Conservation (phyloP, 1,140 invertebrate species). For the Branchinecta lynchi region DNA sequence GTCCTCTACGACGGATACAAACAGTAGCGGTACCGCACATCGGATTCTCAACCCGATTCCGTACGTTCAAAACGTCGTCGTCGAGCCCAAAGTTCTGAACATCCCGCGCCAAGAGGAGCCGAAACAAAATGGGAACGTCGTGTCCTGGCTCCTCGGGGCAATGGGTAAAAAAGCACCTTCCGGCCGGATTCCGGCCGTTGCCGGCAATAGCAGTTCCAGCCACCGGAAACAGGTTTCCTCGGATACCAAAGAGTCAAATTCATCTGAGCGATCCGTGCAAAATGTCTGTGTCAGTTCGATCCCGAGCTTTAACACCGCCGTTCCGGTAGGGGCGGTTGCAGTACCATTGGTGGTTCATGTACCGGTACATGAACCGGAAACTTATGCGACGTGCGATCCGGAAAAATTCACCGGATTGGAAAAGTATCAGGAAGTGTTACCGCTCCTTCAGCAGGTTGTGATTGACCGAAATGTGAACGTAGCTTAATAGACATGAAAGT, state of each 20-base stretch:
- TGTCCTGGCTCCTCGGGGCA: background rate
- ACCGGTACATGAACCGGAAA: background rate
- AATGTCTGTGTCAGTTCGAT: background rate
- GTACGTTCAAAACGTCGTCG: background rate
- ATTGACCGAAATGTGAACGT: background rate
- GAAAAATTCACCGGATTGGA: too few species aligned
- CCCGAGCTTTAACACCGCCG: background rate
- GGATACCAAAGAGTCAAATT: background rate
- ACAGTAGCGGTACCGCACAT: background rate
- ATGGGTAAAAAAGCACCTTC: background rate
- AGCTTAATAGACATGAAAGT: too few species aligned
- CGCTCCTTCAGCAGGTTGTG: background rate
- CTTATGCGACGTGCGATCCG: background rate
- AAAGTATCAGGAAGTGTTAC: background rate
- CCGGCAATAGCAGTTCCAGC: background rate
- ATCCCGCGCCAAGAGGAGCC: background rate
- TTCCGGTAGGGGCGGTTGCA: background rate
- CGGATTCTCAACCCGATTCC: background rate
- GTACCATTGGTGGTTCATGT: background rate
- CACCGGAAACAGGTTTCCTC: background rate
- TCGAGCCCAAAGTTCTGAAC: background rate
- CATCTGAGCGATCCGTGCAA: background rate
- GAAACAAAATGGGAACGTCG: background rate
- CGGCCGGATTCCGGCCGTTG: background rate
- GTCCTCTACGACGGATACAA: background rate